phyloP scores from a whole-genome alignment of 2,797 vertebrate genomes.

The Megaceryle alcyon region DNA sequence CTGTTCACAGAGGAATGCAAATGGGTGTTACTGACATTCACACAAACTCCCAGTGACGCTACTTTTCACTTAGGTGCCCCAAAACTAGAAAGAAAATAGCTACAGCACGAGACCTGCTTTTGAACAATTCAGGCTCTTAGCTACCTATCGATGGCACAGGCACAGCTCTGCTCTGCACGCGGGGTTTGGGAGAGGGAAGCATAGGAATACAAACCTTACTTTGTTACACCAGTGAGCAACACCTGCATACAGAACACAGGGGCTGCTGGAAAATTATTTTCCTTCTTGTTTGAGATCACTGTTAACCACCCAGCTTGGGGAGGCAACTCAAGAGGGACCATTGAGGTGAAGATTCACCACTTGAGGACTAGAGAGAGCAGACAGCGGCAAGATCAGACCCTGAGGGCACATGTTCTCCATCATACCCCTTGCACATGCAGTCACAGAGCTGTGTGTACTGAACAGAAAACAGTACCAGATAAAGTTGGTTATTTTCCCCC shows the following conservation, averaged over 20 bases:
- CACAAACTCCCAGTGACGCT: not conserved
- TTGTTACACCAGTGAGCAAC: not conserved
- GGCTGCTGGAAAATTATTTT: not conserved
- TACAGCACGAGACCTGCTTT: not conserved
- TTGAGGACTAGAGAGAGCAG: not conserved
- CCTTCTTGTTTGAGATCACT: not conserved
- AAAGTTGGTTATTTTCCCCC: not conserved
- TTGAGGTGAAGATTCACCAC: not conserved
- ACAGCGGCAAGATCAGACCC: rapidly evolving
- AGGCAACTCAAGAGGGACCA: not conserved
- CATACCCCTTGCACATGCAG: rapidly evolving
- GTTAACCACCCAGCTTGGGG: not conserved
- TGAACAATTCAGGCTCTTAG: not conserved
- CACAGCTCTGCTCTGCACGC: not conserved
- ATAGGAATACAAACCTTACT: not conserved
- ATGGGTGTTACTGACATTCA: not conserved
- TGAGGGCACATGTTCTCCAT: rapidly evolving
- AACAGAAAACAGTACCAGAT: not conserved
- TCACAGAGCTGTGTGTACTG: rapidly evolving
- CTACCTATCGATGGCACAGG: not conserved
- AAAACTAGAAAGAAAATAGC: slow-evolving; percentile 8
- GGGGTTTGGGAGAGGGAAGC: not conserved
- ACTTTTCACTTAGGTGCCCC: not conserved
- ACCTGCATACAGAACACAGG: not conserved
- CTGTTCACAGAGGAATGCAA: not conserved